phyloP scores from a whole-genome alignment of 2,888 invertebrate genomes.

The Theretra japonica region DNA sequence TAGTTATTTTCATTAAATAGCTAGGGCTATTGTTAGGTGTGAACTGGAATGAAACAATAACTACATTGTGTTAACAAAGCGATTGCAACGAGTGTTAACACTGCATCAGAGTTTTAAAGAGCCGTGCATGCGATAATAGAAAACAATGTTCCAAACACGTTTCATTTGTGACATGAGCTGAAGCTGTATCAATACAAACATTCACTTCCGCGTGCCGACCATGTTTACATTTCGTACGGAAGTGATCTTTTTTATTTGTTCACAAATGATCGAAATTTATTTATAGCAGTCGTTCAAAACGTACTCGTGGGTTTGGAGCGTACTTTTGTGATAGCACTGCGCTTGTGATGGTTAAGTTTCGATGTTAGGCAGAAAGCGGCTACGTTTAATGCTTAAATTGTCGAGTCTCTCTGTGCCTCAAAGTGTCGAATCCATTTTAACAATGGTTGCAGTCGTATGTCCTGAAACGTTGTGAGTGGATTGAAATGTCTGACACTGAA shows the following conservation, averaged over 20 bases:
- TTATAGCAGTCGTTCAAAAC: neutral
- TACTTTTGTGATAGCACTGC: neutral
- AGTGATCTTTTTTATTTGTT: neutral
- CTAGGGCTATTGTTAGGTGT: neutral
- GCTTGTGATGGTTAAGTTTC: neutral
- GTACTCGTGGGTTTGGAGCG: neutral
- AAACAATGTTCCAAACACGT: neutral
- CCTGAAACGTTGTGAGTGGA: too few species aligned
- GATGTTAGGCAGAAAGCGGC: too few species aligned
- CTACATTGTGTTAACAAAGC: neutral
- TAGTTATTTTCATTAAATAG: constrained; percentile 5
- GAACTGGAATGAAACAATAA: neutral
- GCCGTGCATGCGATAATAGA: neutral
- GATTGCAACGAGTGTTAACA: neutral
- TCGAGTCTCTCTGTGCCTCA: too few species aligned
- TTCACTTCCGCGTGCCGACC: neutral
- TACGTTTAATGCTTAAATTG: too few species aligned
- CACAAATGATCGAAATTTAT: neutral
- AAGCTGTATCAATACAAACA: neutral
- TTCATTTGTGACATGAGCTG: constrained; percentile 6
- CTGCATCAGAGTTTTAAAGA: neutral
- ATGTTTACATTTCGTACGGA: neutral
- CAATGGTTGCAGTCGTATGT: too few species aligned
- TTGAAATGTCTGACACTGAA: too few species aligned
- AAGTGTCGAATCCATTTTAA: too few species aligned